A percentile compares a stretch with the other conserved stretches of the same genome.
Conservation (phyloP, 1,140 invertebrate genomes). For the Phenacoccus solenopsis region DNA sequence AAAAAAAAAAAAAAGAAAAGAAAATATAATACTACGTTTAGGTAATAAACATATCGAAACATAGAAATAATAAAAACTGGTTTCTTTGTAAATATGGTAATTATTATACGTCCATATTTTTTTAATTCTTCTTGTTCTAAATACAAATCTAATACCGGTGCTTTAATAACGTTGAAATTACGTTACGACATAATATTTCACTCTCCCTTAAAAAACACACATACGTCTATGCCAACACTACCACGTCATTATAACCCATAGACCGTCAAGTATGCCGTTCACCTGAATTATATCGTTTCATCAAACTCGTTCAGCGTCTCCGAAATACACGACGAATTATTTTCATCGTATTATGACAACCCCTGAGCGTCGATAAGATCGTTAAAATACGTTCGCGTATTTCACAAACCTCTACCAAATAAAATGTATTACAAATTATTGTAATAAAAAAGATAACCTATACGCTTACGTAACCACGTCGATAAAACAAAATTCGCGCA, state of each 20-base stretch:
- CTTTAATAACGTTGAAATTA: neutral
- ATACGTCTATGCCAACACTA: too few species aligned
- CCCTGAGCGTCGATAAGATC: too few species aligned
- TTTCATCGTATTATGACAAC: too few species aligned
- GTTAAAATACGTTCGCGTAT: too few species aligned
- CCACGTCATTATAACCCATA: too few species aligned
- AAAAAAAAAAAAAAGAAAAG: neutral
- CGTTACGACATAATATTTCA: neutral
- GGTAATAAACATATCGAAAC: neutral
- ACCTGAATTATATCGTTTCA: too few species aligned
- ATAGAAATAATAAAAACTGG: neutral
- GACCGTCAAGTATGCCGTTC: too few species aligned
- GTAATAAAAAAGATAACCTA: neutral
- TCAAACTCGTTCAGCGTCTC: too few species aligned
- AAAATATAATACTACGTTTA: neutral
- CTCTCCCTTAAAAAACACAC: neutral
- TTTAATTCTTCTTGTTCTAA: neutral
- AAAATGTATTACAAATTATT: neutral
- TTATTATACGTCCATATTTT: neutral
- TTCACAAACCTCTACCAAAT: neutral
- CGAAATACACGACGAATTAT: too few species aligned
- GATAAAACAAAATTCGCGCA: too few species aligned
- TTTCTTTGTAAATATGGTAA: conserved; percentile 3
- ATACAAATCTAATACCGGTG: neutral
- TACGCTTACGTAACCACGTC: neutral